Evolutionary conservation across 92 coral and sea anemone species (phyloP), one percentile per base, ranked within the genome.

Genomic region (Siderastrea siderea): DNA sequence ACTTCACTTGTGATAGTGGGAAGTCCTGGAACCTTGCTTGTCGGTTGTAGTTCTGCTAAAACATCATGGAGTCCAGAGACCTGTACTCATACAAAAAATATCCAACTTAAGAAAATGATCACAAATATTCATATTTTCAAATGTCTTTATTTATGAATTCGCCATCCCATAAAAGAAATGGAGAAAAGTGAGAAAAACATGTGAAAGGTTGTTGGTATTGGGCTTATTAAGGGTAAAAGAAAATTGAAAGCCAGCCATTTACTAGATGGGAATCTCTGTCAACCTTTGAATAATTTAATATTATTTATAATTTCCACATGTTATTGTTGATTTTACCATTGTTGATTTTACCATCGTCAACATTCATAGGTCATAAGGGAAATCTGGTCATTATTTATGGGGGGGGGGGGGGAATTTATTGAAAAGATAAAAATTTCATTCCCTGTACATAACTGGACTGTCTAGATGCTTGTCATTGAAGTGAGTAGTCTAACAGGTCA

Each of bases 1-100:
- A 84, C 78, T 51, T 50, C 68, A 74, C 84, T 83, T 16, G 83
- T 50, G 74, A 82, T 82, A 54, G 70, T 62, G 16, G 92, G 92
- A 16, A 54, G 44, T 61, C 86, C 45, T 63, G 78, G 73, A 60
- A 44, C 55, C 81, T 84, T 73, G 64, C 46, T 16, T 59, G 10
- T 47, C 53, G 61, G n/a, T 70, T 70, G 55, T 48, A 70, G 75
- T 11, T 70, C 75, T 70, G 52, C 75, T 48, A 70, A 46, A 70
- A 70, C 75, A 10, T 70, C 19, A 48, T 5, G 52, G 55, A 70
- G 75, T 70, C 26, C 75, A 70, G 54, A 70, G 75, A 70, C 54
- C 75, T 63, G n/a, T 0, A 60, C 3, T 15, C 65, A 60, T 60
- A 60, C n/a, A 60, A 60, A 60, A 15, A 60, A 60, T 60, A 60